Conservation (phyloP, 2,113 vertebrate species). For the Podocnemis expansa region DNA sequence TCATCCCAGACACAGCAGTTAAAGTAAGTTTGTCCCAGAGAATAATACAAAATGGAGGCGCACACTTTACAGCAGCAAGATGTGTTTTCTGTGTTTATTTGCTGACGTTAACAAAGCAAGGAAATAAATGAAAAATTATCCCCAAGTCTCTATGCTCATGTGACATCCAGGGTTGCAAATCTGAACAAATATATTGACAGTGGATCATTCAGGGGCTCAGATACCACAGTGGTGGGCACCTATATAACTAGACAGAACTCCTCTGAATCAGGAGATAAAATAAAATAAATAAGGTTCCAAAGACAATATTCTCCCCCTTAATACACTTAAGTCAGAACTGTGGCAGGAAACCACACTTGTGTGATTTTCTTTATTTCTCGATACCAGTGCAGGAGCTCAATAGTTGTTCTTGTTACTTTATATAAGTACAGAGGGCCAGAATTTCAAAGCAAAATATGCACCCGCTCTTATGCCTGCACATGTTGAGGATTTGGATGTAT, state of each 20-base stretch:
- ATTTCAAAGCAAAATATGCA: not conserved
- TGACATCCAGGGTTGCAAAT: not conserved
- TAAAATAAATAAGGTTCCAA: not conserved
- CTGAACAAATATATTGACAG: not conserved
- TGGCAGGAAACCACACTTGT: accelerated
- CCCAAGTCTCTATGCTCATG: not conserved
- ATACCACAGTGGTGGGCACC: not conserved
- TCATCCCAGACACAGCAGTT: not conserved
- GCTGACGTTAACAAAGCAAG: not conserved
- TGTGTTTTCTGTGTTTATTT: too few species aligned
- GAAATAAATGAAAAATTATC: not conserved
- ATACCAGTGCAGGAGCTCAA: not conserved
- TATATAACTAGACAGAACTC: not conserved
- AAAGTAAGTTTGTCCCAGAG: not conserved
- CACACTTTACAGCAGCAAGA: not conserved
- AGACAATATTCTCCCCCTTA: not conserved
- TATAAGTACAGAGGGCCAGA: too few species aligned
- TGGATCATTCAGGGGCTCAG: not conserved
- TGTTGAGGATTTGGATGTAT: too few species aligned
- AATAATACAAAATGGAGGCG: not conserved
- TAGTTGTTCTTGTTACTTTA: too few species aligned
- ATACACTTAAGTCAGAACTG: accelerated
- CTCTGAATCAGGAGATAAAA: not conserved
- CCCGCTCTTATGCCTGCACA: too few species aligned
- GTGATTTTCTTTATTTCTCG: not conserved